Conservation (phyloP, 1,140 invertebrate species). For the Cherax destructor region DNA sequence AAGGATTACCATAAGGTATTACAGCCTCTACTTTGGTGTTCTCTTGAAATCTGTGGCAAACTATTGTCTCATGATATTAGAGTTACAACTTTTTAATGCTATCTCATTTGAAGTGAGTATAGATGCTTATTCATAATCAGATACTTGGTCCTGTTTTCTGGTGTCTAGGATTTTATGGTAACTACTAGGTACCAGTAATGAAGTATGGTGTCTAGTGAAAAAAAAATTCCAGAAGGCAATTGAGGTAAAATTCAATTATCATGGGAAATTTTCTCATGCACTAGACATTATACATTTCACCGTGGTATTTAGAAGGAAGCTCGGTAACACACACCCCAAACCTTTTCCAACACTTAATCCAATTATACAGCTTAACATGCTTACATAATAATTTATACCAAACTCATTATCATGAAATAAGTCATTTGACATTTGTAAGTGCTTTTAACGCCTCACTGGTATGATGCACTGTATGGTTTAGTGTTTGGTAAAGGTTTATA, state of each 20-base stretch:
- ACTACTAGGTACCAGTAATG: conserved; percentile 5
- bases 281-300: background rate
- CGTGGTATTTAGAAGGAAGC: conserved; percentile 21
- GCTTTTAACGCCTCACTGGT: background rate
- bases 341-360: conserved; percentile 39
- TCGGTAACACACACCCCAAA: conserved; percentile 32
- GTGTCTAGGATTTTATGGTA: conserved; percentile 9
- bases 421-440: background rate
- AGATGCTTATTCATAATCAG: background rate
- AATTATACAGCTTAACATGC: background rate
- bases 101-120: background rate
- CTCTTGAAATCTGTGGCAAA: background rate
- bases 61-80: background rate
- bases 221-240: background rate
- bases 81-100: background rate
- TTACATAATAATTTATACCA: background rate
- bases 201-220: background rate
- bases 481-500: conserved; percentile 42
- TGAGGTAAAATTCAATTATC: background rate
- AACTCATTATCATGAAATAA: background rate
- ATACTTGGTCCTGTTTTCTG: conserved; percentile 17
- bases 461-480: conserved; percentile 37
- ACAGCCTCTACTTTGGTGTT: background rate
- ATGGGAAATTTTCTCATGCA: background rate
- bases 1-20: background rate